Evolutionary conservation across 64 coral and sea anemone species (phyloP), one percentile per base, ranked within the genome.

Genomic region (Exaiptasia diaphana): DNA sequence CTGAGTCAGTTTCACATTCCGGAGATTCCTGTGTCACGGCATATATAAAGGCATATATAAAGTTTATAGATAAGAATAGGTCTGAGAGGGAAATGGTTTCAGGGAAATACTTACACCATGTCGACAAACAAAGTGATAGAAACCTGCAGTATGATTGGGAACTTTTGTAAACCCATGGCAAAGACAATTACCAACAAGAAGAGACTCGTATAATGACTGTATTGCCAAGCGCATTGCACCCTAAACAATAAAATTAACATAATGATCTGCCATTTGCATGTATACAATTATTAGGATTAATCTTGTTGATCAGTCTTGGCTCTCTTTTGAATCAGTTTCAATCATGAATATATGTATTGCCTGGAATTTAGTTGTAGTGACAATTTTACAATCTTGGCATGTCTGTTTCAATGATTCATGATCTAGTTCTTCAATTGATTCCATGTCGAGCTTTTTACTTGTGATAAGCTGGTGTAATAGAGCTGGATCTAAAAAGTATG

Each of bases 101-200:
- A 59, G 53, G 13, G 2, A 11, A 25, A 57, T 70, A 38, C 55
- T 62, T 42, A 79, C 76, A 13, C 31, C 53, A 62, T 79, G 76
- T 36, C 33, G 38, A 62, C 76, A 79, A 58, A 79, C 76, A 79
- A 79, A 14, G 24, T 61, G 76, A 42, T 79, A 79, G 38, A 60
- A 79, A 20, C 76, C 55, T 53, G 33, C 76, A 35, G 76, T 59
- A 35, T 41, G 76, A 15, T 55, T 55, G 38, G 24, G 8, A 20
- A 79, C 50, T 28, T 63, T 22, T 20, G 31, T 58, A 40, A 79
- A 79, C 18, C 50, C 62, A 39, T 79, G 50, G 53, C 50, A 79
- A 11, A 54, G 76, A 62, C 42, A 79, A 7, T 24, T 79, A 13
- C 76, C 76, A 42, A 41, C 53, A n/a, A 41, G 26, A 14, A 79